Base-by-base conservation (phyloP, 64 coral and sea anemone species). In the Pocillopora damicornis region DNA sequence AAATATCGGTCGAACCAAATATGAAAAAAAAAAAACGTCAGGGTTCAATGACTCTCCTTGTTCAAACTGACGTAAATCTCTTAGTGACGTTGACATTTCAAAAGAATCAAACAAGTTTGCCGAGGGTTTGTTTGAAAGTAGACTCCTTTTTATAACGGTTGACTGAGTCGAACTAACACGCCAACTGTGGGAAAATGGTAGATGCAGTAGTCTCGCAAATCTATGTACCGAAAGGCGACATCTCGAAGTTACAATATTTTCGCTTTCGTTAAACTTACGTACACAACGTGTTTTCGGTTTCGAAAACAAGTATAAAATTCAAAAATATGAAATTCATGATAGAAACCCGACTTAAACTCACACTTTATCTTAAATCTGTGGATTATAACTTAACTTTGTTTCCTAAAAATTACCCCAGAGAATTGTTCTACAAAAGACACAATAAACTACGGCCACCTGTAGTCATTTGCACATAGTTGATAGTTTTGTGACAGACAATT, bases 31-130 rank as follows among this genome's bases (percentile, higher is more conserved):
- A 11, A 35, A 82, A 17, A 11, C 63, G 64, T 57, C 81, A 85
- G 57, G 81, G 35, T 42, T 85, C 63, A 8, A 1, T 85, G 37
- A 42, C 36, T 71, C 18, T 13, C 15, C 65, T 85, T 42, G 81
- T 73, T 71, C 37, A 22, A 72, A 73, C 42, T 85, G 81, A 83
- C 65, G 81, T 85, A 63, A 85, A 7, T 51, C 42, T n/a, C 17
- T 72, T 37, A 26, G 64, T 72, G 80, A 58, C 81, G 37, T 45
- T 72, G 80, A 58, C 81, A 22, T 45, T 51, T 85, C 13, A 36
- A 11, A 25, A 85, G 72, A n/a, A 17, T 5, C 3, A 7, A 51
- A 1, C 42, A 79, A 79, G 77, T 79, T 79, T 79, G 56, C 26
- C 17, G n/a, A 79, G 57, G 20, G 13, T 51, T 60, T 60, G 77